Percentiles rank a stretch among this genome's conserved stretches.
These are phyloP conservation scores for Parapsyche elsis DNA, from an alignment of 1,140 invertebrate genomes.

Conservation along the genomic window DNA sequence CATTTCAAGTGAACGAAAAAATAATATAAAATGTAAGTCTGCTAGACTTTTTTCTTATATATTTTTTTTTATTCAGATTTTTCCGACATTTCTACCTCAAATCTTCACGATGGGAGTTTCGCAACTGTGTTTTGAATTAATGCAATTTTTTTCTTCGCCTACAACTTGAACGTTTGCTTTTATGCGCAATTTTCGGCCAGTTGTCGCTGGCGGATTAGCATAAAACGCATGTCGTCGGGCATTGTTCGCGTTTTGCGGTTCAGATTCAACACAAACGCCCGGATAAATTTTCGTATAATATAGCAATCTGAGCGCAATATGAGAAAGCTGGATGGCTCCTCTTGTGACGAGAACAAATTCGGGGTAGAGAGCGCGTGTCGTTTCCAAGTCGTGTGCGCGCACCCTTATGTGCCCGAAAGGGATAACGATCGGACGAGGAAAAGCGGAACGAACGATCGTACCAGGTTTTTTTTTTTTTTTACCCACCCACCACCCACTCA, in stretches of 20 bases:
- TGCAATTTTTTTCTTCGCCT: background rate
- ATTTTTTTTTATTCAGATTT: too few species aligned
- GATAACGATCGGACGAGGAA: conserved; percentile 48
- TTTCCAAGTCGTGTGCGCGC: background rate
- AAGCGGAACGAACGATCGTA: background rate
- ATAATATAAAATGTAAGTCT: too few species aligned
- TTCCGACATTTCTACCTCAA: too few species aligned
- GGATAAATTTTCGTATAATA: conserved; percentile 26
- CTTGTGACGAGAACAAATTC: conserved; percentile 14
- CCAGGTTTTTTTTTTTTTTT: background rate
- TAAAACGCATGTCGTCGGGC: background rate
- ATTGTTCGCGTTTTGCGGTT: background rate
- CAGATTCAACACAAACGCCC: background rate
- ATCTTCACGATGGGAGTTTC: too few species aligned
- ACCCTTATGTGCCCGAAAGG: conserved; percentile 38
- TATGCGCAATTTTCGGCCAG: background rate
- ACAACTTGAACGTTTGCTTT: background rate
- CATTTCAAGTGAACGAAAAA: too few species aligned
- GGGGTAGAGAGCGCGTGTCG: background rate
- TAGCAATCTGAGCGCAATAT: conserved; percentile 1
- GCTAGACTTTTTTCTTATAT: too few species aligned
- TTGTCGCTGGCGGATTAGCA: background rate
- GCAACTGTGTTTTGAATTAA: too few species aligned
- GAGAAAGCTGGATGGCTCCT: background rate
- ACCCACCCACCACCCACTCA: background rate